Evolutionary conservation across 1,140 invertebrate species (phyloP).

Genomic region (Sycophaga agraensis): DNA sequence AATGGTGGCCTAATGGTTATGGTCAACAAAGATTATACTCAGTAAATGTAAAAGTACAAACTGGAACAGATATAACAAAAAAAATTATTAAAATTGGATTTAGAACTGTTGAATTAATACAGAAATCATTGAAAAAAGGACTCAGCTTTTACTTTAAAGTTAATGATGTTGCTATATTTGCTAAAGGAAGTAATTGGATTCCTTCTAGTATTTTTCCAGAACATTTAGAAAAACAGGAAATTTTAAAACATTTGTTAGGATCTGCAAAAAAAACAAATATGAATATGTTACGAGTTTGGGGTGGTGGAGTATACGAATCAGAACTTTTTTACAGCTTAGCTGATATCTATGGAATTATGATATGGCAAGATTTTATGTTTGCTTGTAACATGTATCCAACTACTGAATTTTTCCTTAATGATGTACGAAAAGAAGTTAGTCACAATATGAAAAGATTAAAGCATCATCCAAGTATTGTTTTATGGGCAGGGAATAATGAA

Average conservation of each 20-base stretch:
- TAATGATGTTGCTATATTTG: constrained; percentile 87
- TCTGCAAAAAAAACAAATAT: constrained; percentile 81
- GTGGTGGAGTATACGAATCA: constrained; percentile 92
- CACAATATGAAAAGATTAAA: constrained; percentile 85
- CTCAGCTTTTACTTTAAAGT: constrained; percentile 86
- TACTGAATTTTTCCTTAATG: constrained; percentile 69
- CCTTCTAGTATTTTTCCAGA: constrained; percentile 88
- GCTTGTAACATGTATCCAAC: constrained; percentile 95
- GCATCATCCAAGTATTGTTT: constrained; percentile 83
- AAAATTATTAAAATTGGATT: constrained; percentile 72
- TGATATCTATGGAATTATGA: constrained; percentile 78
- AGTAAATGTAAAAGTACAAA: constrained; percentile 61
- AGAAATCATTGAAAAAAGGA: constrained; percentile 69
- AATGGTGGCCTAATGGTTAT: constrained; percentile 96
- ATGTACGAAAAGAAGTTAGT: constrained; percentile 75
- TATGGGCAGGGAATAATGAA: constrained; percentile 97
- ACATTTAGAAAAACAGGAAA: constrained; percentile 57
- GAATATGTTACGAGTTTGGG: constrained; percentile 96
- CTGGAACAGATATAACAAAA: constrained; percentile 43
- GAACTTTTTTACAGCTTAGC: constrained; percentile 89
- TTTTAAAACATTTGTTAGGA: constrained; percentile 64
- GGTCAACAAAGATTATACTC: constrained; percentile 80
- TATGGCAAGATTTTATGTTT: constrained; percentile 98
- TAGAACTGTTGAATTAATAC: constrained; percentile 78
- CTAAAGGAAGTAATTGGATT: constrained; percentile 96